phyloP scores from a whole-genome alignment of 2,113 vertebrate genomes.

The Tautogolabrus adspersus region DNA sequence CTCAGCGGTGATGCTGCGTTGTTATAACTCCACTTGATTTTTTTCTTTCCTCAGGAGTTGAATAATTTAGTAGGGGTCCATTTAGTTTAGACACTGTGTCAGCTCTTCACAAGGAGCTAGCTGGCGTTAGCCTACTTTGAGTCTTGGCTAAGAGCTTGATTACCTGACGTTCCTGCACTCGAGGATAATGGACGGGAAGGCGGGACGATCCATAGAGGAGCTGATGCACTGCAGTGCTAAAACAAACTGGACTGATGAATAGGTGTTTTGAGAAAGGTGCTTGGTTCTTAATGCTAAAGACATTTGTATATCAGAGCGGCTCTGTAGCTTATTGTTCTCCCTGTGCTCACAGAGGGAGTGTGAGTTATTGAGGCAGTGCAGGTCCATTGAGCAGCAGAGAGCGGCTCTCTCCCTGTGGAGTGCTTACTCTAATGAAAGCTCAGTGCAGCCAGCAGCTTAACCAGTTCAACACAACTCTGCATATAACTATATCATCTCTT shows the following conservation, averaged over 20 bases:
- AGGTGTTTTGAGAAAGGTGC: conserved; percentile 39
- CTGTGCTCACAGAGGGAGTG: conserved; percentile 19
- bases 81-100: conserved; percentile 75
- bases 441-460: background rate
- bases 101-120: conserved; percentile 61
- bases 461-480: conserved; percentile 2
- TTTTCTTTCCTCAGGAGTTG: conserved; percentile 39
- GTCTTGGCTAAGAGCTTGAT: conserved; percentile 60
- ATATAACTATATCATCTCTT: background rate
- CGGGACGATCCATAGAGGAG: conserved; percentile 21
- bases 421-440: conserved; percentile 40
- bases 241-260: conserved; percentile 45
- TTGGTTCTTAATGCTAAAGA: conserved; percentile 43
- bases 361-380: conserved; percentile 27
- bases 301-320: conserved; percentile 33
- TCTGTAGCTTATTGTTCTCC: conserved; percentile 22
- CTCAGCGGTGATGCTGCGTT: conserved; percentile 37
- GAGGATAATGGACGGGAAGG: conserved; percentile 57
- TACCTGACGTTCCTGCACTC: conserved; percentile 59
- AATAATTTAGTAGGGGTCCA: conserved; percentile 76
- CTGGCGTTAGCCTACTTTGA: conserved; percentile 48
- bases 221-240: conserved; percentile 34
- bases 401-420: conserved; percentile 30
- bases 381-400: conserved; percentile 44
- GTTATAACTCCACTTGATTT: conserved; percentile 37